A percentile compares a stretch with the other conserved stretches of the same genome.
These are phyloP conservation scores for Ceyx melanurus DNA, from an alignment of 2,113 vertebrate species.

Conservation along the genomic window DNA sequence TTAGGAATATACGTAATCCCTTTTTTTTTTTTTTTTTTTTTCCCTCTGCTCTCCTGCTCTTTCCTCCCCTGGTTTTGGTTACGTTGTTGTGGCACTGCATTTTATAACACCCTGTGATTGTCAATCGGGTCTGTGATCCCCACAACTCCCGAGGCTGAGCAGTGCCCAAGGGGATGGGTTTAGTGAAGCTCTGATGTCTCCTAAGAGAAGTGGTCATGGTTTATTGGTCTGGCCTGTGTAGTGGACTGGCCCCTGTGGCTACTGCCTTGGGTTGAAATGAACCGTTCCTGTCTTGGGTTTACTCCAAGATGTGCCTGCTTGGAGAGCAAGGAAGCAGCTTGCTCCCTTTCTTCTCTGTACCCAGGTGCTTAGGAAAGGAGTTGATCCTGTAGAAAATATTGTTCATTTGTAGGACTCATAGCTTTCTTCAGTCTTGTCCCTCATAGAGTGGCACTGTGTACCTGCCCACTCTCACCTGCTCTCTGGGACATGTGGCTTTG, in stretches of 20 bases:
- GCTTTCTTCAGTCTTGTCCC: not conserved
- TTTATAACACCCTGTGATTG: not conserved
- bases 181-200: fast-evolving
- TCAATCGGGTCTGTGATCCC: not conserved
- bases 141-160: not conserved
- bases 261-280: fast-evolving
- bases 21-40: not conserved
- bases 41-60: not conserved
- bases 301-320: not conserved
- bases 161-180: not conserved
- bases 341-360: not conserved
- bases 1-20: conserved; percentile 29
- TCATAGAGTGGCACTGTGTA: not conserved
- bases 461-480: not conserved
- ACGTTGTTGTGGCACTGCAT: not conserved
- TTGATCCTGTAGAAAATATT: not conserved
- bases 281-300: not conserved
- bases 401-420: not conserved
- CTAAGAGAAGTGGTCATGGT: not conserved
- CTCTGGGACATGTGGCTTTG: not conserved
- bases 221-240: not conserved
- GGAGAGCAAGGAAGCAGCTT: not conserved
- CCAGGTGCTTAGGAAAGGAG: not conserved
- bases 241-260: not conserved
- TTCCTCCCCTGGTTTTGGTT: not conserved